These are phyloP conservation scores for Glaucidium brasilianum DNA, from an alignment of 2,113 vertebrate species.

Conservation along the genomic window DNA sequence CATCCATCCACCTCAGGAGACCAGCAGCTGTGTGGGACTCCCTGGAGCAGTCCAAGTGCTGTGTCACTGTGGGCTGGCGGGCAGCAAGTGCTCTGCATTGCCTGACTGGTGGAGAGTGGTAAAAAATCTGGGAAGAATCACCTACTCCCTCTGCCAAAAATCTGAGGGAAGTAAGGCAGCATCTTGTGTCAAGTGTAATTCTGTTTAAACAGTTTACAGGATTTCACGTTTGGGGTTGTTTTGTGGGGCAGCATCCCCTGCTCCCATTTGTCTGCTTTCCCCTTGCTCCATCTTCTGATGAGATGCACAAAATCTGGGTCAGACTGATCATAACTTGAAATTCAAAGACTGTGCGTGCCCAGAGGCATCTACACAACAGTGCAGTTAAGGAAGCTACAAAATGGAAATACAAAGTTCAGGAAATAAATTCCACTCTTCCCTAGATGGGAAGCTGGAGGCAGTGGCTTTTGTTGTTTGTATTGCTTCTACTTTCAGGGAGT, in stretches of 20 bases:
- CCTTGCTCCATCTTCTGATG: neutral
- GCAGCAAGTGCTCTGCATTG: neutral
- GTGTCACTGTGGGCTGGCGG: neutral
- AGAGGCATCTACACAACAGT: neutral
- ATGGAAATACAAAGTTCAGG: neutral
- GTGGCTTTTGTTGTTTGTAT: neutral
- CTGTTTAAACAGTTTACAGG: accelerated
- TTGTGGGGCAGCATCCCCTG: neutral
- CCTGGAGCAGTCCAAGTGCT: neutral
- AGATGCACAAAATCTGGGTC: neutral
- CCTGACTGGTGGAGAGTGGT: accelerated
- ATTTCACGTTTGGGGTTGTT: neutral
- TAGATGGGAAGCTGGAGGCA: neutral
- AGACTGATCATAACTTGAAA: neutral
- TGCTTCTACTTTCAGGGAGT: neutral
- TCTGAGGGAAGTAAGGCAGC: accelerated
- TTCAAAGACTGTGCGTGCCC: neutral
- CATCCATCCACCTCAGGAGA: accelerated
- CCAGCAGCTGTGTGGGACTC: neutral
- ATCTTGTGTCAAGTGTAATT: accelerated
- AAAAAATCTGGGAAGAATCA: neutral
- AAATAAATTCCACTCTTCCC: neutral
- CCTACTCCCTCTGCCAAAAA: neutral
- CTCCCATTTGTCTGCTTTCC: neutral
- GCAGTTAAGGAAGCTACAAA: neutral